phyloP scores from a whole-genome alignment of 2,113 vertebrate species.

The Melanerpes aurifrons region DNA sequence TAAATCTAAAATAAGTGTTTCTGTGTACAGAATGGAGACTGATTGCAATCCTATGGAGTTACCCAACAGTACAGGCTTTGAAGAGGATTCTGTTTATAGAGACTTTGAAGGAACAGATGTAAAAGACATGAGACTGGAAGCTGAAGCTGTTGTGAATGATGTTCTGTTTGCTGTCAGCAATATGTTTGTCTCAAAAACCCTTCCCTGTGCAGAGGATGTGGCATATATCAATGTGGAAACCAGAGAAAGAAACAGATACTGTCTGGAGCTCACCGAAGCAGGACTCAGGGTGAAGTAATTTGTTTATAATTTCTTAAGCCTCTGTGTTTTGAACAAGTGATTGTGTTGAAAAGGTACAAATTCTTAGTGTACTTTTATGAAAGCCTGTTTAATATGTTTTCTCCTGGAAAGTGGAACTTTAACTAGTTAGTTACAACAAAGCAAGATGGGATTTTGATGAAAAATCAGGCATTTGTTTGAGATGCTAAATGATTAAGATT shows the following conservation, averaged over 20 bases:
- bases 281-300: conserved; percentile 87
- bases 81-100: conserved; percentile 79
- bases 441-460: neutral
- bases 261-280: conserved; percentile 93
- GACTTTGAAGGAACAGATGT: conserved; percentile 83
- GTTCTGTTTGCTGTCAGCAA: conserved; percentile 92
- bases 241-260: conserved; percentile 89
- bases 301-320: neutral
- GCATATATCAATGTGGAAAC: conserved; percentile 97
- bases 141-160: conserved; percentile 93
- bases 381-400: neutral
- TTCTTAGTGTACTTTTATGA: neutral
- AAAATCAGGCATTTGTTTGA: neutral
- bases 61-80: conserved; percentile 73
- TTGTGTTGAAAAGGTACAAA: neutral
- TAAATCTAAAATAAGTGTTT: conserved; percentile 19
- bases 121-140: conserved; percentile 96
- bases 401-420: neutral
- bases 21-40: conserved; percentile 86
- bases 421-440: neutral
- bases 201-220: conserved; percentile 86
- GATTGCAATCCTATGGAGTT: conserved; percentile 86
- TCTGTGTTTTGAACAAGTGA: neutral
- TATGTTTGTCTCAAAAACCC: conserved; percentile 92
- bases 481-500: neutral